Base-by-base conservation (phyloP, 2,113 vertebrate species). In the Carollia perspicillata region DNA sequence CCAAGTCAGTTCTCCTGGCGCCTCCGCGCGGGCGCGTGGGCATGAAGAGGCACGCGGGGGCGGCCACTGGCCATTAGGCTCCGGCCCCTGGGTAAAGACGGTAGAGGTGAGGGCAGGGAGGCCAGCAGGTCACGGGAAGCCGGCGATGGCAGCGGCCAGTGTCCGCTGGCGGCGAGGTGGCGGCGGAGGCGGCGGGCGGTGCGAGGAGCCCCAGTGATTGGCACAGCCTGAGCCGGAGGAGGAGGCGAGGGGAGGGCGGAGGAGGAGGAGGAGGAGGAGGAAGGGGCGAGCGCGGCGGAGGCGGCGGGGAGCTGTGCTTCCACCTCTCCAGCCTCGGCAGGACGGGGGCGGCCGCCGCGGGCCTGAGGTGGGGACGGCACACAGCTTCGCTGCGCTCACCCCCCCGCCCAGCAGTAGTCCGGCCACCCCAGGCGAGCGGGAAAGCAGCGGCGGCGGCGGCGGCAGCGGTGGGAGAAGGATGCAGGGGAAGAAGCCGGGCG, bases 401-500 rank as follows among this genome's bases (percentile, higher is more conserved):
- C 94, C 89, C 97, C 77, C 75, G 91, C 93, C 94, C 79, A 42
- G 69, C 96, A 92, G 84, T 95, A 92, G 77, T 93, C 93, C 83
- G 49, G 95, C 84, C 96, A 79, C 95, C 96, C 95, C 47, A 95
- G 95, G 93, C 96, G 91, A 98, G 97, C 97, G 94, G 96, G 97
- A 95, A 89, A 93, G 94, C 97, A 40, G 87, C 47, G 14, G 47
- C 47, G 12, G 47, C 11, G 12, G 47, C 92, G 85, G 95, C 90
- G 87, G 95, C 58, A 87, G 91, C 68, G 95, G 90, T 84, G 96
- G 53, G 87, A 42, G 58, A 85, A 93, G 95, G 98, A 99, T 99
- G 99, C 99, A 99, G 98, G 99, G 98, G 93, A 99, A 99, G 98
- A 99, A 99, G 97, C 98, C 98, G 93, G 98, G 98, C 53, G 95